Base-by-base conservation (phyloP, 2,113 vertebrate species). In the Rhea pennata region DNA sequence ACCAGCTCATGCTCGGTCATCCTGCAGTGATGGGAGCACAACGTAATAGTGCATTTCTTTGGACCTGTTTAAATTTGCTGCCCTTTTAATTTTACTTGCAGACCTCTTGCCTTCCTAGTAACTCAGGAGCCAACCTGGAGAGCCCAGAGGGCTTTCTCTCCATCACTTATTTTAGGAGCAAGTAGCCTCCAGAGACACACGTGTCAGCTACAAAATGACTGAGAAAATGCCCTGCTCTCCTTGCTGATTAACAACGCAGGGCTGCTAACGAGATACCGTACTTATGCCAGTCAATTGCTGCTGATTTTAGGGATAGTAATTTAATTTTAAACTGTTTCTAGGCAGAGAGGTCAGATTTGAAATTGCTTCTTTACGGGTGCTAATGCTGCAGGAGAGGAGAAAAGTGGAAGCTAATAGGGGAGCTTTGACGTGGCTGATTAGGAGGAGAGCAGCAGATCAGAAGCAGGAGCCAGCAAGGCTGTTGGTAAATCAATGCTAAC, bases 111-210 rank as follows among this genome's bases (percentile, higher is more conserved):
- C 90, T 27, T 14, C 54, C 65, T 91, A 80, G 79, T 73, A 36
- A 81, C 50, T 36, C 11, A n/a, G 40, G 77, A 84, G 10, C 36
- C 69, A 62, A 67, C 80, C 88, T 88, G 42, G 20, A 77, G 84
- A 15, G 66, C 61, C n/a, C 31, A 36, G 5, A 12, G 79, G 76
- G 90, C 69, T 51, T n/a, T 77, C 40, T 33, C 15, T 44, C 56
- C 24, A 11, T 29, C 42, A 90, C 54, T 92, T 89, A 87, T 96
- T 92, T 95, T 66, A 27, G 67, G 86, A 83, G 66, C 76, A 96
- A 90, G 70, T 84, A 83, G 50, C 40, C 51, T 84, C 77, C 48
- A 44, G 36, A 22, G 79, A 78, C 58, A 61, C 85, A 44, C 14
- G 85, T 87, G 59, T 70, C 94, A 62, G 69, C 82, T 48, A 53